These are phyloP conservation scores for Platynereis dumerilii DNA, from an alignment of 2,888 invertebrate species.

Conservation along the genomic window DNA sequence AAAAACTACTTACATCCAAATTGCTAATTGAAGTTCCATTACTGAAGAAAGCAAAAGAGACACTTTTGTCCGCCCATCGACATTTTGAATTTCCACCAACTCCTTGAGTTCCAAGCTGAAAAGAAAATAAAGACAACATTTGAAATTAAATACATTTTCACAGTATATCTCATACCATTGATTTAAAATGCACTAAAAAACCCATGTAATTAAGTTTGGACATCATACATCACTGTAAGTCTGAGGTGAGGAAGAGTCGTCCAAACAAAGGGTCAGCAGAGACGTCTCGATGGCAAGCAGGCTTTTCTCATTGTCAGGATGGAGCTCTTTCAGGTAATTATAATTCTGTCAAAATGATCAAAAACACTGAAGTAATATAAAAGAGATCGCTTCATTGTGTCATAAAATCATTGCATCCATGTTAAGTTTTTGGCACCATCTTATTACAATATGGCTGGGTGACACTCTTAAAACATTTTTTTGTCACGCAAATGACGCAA, in stretches of 20 bases:
- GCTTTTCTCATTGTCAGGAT: slow-evolving; percentile 35
- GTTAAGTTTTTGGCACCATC: too few species aligned
- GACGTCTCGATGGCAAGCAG: slow-evolving; percentile 35
- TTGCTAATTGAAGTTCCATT: slow-evolving; percentile 67
- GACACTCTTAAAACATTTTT: too few species aligned
- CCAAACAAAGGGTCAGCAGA: slow-evolving; percentile 38
- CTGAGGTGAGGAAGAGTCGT: slow-evolving; percentile 23
- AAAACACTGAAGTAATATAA: neutral
- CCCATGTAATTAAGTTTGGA: too few species aligned
- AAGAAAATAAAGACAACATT: slow-evolving; percentile 3
- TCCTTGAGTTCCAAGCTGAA: slow-evolving; percentile 57
- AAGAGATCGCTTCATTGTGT: too few species aligned
- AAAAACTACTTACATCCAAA: slow-evolving; percentile 67
- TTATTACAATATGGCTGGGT: too few species aligned
- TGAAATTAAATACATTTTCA: neutral
- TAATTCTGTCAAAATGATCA: slow-evolving; percentile 26
- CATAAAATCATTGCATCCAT: too few species aligned
- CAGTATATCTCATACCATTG: too few species aligned
- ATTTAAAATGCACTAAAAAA: too few species aligned
- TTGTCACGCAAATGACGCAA: too few species aligned
- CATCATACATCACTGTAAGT: slow-evolving; percentile 13
- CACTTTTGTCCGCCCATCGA: slow-evolving; percentile 71
- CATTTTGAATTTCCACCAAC: slow-evolving; percentile 67
- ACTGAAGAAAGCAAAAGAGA: slow-evolving; percentile 64
- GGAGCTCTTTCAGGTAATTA: slow-evolving; percentile 42